Base-by-base conservation (phyloP, 2,888 invertebrate genomes). In the Cerceris ruficornis region DNA sequence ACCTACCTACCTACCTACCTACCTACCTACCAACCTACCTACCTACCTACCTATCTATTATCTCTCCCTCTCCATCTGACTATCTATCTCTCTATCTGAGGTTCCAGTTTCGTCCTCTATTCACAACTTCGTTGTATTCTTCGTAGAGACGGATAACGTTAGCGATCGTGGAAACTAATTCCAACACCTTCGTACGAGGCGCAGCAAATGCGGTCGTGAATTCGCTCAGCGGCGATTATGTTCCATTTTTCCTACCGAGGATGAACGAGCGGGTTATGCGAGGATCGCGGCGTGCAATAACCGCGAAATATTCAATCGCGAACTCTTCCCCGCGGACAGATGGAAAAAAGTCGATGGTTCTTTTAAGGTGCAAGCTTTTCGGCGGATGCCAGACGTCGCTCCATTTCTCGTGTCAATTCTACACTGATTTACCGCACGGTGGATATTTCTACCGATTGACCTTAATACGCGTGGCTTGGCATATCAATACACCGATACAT, bases 401-500 rank as follows among this genome's bases (percentile, higher is more conserved):
- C 60, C 71, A 57, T 62, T 77, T 78, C 64, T 60, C 60, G 52
- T 50, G 60, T 67, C 58, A 58, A 66, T 73, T 68, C 57, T 28
- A 42, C 55, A 50, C 42, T 42, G 73, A 72, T 73, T 70, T 42
- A 59, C 49, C 57, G 41, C 64, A 61, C 66, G 46, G 55, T 41
- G 69, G 77, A 69, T 80, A 85, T 82, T 80, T 82, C 81, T 69
- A 71, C 60, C 72, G 76, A 57, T 62, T 85, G 77, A 85, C 85
- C 83, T 85, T 85, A 83, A 85, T 85, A 77, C 59, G 69, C 55
- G 52, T 11, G 75, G 57, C 67, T 62, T 49, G 42, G 74, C 72
- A 74, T 81, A 75, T 42, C 58, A 42, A 66, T 72, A 68, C 71
- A 54, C 67, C 67, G 67, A 64, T 64, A 52, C 72, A 58, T 57